Conservation (phyloP, 2,113 vertebrate genomes). For the Okapia johnstoni region DNA sequence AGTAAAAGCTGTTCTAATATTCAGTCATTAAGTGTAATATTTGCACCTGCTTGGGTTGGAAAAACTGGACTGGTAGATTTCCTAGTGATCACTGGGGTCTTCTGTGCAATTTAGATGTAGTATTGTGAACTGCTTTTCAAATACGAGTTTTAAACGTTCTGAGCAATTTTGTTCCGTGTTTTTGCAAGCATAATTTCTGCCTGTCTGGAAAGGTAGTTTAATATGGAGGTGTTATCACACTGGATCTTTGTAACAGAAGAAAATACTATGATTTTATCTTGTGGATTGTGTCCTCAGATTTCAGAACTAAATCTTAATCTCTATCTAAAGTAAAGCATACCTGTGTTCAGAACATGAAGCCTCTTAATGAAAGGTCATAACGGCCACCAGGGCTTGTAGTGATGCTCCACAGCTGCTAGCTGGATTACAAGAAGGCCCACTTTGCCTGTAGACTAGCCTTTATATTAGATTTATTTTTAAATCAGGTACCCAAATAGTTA, state of each 20-base stretch:
- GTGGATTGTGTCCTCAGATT: background rate
- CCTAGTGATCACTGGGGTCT: slow-evolving; percentile 97
- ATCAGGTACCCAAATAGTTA: background rate
- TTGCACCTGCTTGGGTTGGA: slow-evolving; percentile 91
- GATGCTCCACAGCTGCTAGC: background rate
- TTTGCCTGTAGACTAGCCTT: background rate
- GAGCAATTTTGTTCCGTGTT: background rate
- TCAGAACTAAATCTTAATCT: background rate
- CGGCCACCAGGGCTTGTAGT: accelerated
- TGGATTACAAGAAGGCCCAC: background rate
- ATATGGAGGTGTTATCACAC: background rate
- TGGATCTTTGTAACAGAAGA: background rate
- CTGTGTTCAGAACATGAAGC: background rate
- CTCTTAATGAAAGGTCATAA: background rate
- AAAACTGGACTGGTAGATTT: slow-evolving; percentile 92
- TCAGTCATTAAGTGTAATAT: background rate
- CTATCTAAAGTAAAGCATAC: background rate
- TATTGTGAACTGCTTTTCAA: slow-evolving; percentile 63
- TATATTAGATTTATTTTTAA: background rate
- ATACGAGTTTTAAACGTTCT: background rate
- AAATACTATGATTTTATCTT: background rate
- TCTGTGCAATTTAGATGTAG: slow-evolving; percentile 86
- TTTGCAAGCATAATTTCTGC: background rate
- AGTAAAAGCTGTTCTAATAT: background rate
- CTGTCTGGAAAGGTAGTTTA: background rate